These are phyloP conservation scores for Channa argus DNA, from an alignment of 2,113 vertebrate genomes.

Conservation along the genomic window DNA sequence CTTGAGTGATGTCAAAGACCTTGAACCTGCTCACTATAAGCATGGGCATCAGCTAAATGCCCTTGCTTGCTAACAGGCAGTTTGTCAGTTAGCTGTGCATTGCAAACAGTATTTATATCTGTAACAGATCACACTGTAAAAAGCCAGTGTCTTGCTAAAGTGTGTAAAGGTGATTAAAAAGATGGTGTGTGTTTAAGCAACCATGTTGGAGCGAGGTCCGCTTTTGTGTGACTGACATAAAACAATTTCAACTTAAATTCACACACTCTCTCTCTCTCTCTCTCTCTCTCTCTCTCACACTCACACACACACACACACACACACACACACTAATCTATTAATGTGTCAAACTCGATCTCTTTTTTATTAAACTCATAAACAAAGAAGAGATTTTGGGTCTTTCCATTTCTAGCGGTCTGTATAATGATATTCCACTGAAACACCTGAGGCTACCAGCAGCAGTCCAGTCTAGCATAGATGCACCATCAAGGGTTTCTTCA, in stretches of 20 bases:
- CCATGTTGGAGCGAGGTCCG: constrained; percentile 13
- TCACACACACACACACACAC: background rate
- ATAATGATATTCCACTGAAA: constrained; percentile 32
- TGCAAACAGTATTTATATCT: constrained; percentile 33
- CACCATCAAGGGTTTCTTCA: constrained; percentile 49
- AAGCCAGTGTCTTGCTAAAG: constrained; percentile 7
- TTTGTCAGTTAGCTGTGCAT: constrained; percentile 9
- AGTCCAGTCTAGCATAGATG: background rate
- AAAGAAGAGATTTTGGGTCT: constrained; percentile 2
- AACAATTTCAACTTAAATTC: background rate
- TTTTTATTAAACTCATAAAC: constrained; percentile 35
- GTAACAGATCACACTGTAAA: constrained; percentile 25
- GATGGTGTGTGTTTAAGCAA: constrained; percentile 15
- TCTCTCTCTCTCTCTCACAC: no score
- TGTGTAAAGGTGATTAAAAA: constrained; percentile 48
- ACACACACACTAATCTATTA: constrained; percentile 23
- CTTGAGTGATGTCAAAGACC: background rate
- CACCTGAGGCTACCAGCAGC: constrained; percentile 25
- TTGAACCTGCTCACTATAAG: background rate
- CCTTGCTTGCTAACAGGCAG: constrained; percentile 25
- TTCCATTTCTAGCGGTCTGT: constrained; percentile 3
- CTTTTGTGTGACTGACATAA: constrained; percentile 49
- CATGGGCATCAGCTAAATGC: constrained; percentile 10
- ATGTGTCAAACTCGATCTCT: constrained; percentile 17
- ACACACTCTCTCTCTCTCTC: no score